Evolutionary conservation across 2,113 vertebrate genomes (phyloP), one percentile per base, ranked within the genome.

Genomic region (Cercocebus atys): DNA sequence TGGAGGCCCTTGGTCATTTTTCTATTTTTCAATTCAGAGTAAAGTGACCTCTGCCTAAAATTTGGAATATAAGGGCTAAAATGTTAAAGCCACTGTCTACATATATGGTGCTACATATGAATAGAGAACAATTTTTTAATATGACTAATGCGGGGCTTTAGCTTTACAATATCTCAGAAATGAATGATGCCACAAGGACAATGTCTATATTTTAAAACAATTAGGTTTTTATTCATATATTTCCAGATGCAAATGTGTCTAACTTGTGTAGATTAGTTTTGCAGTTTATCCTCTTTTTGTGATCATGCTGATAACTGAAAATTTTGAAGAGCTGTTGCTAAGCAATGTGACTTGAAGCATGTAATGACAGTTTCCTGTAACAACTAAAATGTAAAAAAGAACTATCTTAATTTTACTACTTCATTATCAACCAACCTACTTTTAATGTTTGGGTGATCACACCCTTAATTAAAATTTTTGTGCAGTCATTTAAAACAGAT

Each of bases 281-380:
- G 81, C 72, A 96, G 94, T 64, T 98, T 97, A 96, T 98, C 91
- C 22, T 98, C 97, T 98, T 98, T 98, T 98, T 97, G 95, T 94
- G 98, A 98, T 98, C 95, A 96, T 73, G 95, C 93, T 98, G 97
- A 98, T 98, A 98, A 98, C 90, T 97, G 86, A 98, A 96, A 98
- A 97, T 98, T 98, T 97, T 98, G 88, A 98, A 98, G 98, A 96
- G 88, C 88, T 98, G 95, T 98, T 98, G 98, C 97, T 98, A 98
- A 98, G 98, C 96, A 98, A 95, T 98, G 91, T 96, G 98, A 97
- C 98, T 98, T 98, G 97, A 98, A 98, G 98, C 98, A 98, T 98
- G 97, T 98, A 98, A 98, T 97, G 97, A 98, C 97, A 94, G 96
- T 98, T 98, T 98, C 96, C 80, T 95, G 66, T 97, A 98, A 97